Percentiles rank a stretch among this genome's conserved stretches.
Evolutionary conservation across 2,888 invertebrate genomes (phyloP).

Genomic region (Noctua janthina): DNA sequence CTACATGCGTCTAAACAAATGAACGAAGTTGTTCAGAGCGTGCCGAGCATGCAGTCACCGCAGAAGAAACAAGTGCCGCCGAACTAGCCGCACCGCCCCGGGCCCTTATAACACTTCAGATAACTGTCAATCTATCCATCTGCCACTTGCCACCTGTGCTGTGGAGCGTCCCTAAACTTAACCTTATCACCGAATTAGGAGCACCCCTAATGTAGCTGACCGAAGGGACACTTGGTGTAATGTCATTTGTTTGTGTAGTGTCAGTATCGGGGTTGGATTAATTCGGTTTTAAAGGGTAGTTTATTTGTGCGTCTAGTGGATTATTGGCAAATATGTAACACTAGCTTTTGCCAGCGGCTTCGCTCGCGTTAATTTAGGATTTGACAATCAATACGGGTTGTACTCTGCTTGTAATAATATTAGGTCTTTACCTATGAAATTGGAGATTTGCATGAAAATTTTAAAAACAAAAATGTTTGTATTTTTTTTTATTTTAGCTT

Average conservation of each 20-base stretch:
- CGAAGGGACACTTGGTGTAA: slow-evolving; percentile 46
- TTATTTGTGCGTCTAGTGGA: background rate
- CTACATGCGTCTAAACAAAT: background rate
- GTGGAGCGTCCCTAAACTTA: slow-evolving; percentile 55
- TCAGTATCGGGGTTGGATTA: background rate
- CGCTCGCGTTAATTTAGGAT: too few species aligned
- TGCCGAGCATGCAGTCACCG: background rate
- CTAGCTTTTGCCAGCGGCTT: too few species aligned
- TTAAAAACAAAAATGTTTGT: too few species aligned
- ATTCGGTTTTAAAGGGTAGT: slow-evolving; percentile 18
- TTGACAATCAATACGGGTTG: too few species aligned
- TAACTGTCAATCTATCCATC: background rate
- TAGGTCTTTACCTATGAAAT: too few species aligned
- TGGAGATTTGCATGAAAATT: too few species aligned
- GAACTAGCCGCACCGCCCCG: background rate
- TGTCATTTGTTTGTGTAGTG: slow-evolving; percentile 39
- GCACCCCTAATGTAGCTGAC: slow-evolving; percentile 37
- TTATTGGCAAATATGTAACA: too few species aligned
- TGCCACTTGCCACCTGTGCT: slow-evolving; percentile 52
- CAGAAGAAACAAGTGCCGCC: background rate
- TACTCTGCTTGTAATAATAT: too few species aligned
- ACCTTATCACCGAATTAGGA: slow-evolving; percentile 40
- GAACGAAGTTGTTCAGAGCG: background rate
- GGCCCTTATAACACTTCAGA: background rate
- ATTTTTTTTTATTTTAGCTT: too few species aligned